phyloP scores from a whole-genome alignment of 1,140 invertebrate species.

The Pentalonia nigronervosa region DNA sequence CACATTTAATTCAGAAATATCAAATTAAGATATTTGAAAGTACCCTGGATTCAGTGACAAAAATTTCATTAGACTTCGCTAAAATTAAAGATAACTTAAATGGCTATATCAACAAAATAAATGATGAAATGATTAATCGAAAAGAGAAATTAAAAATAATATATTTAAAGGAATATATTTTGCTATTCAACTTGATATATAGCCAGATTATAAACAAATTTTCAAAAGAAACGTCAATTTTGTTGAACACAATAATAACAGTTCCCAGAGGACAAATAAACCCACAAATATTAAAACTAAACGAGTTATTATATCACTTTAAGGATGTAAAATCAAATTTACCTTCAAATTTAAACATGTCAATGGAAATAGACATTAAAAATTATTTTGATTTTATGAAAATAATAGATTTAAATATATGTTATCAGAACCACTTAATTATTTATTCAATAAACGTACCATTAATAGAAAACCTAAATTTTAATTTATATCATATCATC shows the following conservation, averaged over 20 bases:
- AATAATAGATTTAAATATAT: neutral
- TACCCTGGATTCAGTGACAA: neutral
- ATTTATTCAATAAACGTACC: neutral
- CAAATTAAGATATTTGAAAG: neutral
- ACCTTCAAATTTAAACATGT: neutral
- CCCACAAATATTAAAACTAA: neutral
- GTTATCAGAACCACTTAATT: neutral
- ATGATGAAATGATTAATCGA: neutral
- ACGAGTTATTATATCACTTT: neutral
- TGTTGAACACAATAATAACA: neutral
- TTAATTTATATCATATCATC: neutral
- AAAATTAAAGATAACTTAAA: neutral
- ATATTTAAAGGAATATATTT: neutral
- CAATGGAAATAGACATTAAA: neutral
- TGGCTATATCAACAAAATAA: neutral
- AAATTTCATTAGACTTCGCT: neutral
- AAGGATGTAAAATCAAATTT: neutral
- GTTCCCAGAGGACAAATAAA: no score
- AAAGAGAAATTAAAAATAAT: neutral
- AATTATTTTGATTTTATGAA: constrained; percentile 3
- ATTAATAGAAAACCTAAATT: neutral
- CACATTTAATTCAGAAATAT: neutral
- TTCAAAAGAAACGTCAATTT: neutral
- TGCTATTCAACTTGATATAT: neutral
- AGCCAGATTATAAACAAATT: neutral